Percentiles rank a stretch among this genome's conserved stretches.
phyloP scores from a whole-genome alignment of 2,797 vertebrate genomes.

The Chloroceryle inda region DNA sequence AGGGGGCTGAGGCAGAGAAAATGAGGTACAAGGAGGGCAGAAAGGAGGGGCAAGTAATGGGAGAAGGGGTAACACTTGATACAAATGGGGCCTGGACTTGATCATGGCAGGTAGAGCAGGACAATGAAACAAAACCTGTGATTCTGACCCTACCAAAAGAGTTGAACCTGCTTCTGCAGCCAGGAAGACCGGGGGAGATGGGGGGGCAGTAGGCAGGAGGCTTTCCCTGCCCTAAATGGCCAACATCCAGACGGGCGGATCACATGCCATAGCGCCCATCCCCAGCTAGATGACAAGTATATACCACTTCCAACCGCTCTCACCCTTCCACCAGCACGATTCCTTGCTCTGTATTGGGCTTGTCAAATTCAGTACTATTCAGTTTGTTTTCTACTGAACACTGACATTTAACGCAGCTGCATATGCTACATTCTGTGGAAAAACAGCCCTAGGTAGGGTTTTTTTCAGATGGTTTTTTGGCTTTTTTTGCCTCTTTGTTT shows the following conservation, averaged over 20 bases:
- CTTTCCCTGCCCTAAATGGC: neutral
- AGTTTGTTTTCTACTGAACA: neutral
- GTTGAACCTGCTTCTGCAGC: neutral
- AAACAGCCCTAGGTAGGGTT: neutral
- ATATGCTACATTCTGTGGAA: neutral
- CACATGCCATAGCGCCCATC: neutral
- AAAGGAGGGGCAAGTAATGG: neutral
- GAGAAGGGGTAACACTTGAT: neutral
- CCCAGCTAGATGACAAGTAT: accelerated
- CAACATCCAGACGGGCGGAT: neutral
- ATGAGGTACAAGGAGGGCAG: neutral
- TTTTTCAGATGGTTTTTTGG: too few species aligned
- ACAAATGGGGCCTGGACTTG: neutral
- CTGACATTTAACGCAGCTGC: neutral
- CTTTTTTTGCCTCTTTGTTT: neutral
- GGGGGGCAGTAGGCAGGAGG: neutral
- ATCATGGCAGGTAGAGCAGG: neutral
- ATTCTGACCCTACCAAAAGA: neutral
- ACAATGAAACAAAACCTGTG: neutral
- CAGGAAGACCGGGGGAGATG: neutral
- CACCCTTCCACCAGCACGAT: neutral
- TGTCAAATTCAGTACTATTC: too few species aligned
- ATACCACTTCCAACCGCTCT: accelerated
- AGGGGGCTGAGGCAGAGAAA: neutral
- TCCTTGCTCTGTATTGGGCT: neutral